Evolutionary conservation across 2,888 invertebrate genomes (phyloP).

Genomic region (Vanessa cardui): DNA sequence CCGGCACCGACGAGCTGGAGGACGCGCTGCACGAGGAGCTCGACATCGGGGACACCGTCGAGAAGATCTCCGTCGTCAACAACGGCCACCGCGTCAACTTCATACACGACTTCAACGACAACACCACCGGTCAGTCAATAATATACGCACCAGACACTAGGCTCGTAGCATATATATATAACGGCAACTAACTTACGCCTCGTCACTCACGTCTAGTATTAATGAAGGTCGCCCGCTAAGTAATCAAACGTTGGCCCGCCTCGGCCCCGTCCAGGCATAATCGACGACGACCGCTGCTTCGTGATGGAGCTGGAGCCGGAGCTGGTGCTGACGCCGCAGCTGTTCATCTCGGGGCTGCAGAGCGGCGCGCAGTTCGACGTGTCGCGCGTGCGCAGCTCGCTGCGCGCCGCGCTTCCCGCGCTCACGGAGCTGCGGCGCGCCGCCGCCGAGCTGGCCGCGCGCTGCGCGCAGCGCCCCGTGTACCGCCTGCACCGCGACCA

Average conservation of each 20-base stretch:
- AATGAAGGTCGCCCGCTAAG: too few species aligned
- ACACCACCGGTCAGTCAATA: slow-evolving; percentile 83
- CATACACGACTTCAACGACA: slow-evolving; percentile 94
- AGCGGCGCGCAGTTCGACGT: slow-evolving; percentile 92
- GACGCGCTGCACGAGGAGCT: slow-evolving; percentile 89
- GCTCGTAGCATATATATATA: too few species aligned
- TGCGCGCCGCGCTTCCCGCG: slow-evolving; percentile 88
- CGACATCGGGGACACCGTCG: slow-evolving; percentile 90
- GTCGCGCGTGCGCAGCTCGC: slow-evolving; percentile 86
- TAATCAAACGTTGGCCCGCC: not conserved
- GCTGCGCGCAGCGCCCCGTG: slow-evolving; percentile 71
- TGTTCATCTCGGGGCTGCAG: slow-evolving; percentile 82
- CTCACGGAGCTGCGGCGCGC: slow-evolving; percentile 77
- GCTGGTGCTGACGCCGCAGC: slow-evolving; percentile 87
- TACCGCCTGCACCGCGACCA: slow-evolving; percentile 88
- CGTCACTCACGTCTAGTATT: too few species aligned
- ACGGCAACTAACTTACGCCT: too few species aligned
- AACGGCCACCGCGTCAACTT: slow-evolving; percentile 92
- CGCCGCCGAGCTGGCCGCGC: slow-evolving; percentile 26
- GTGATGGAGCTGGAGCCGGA: slow-evolving; percentile 93
- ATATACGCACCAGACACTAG: too few species aligned
- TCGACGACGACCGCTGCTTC: slow-evolving; percentile 93
- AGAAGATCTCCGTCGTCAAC: slow-evolving; percentile 93
- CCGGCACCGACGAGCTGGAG: slow-evolving; percentile 43
- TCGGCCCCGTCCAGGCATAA: slow-evolving; percentile 83